Conservation (phyloP, 2,113 vertebrate species). For the Petroica traversi region DNA sequence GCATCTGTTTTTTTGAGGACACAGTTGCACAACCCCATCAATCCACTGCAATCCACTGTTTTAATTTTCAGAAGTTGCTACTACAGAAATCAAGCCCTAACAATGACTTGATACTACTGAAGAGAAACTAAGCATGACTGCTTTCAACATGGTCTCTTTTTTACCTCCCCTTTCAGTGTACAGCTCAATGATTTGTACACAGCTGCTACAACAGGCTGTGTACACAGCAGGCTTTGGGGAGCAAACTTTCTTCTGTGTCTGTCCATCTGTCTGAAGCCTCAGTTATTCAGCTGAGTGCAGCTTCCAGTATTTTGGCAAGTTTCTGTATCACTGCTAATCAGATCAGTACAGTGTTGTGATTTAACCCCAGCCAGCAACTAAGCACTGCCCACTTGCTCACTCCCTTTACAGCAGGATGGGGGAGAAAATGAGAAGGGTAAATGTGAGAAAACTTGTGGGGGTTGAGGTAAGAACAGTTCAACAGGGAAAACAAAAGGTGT, state of each 20-base stretch:
- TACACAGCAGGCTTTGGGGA: rapidly evolving
- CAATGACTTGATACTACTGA: neutral
- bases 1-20: neutral
- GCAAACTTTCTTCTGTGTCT: neutral
- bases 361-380: neutral
- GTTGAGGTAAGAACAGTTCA: neutral
- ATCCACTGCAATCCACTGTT: neutral
- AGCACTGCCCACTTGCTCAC: no score
- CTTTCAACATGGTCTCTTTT: rapidly evolving
- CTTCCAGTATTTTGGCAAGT: neutral
- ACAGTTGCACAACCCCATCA: neutral
- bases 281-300: neutral
- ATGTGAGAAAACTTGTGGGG: neutral
- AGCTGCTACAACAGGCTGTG: neutral
- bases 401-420: neutral
- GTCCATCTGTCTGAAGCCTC: neutral
- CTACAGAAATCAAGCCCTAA: neutral
- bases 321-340: neutral
- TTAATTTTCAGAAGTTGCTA: neutral
- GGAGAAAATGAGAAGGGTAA: neutral
- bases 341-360: neutral
- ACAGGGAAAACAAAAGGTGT: neutral
- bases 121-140: neutral
- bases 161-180: rapidly evolving
- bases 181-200: neutral